phyloP scores from a whole-genome alignment of 2,113 vertebrate species.

The Cettia cetti region DNA sequence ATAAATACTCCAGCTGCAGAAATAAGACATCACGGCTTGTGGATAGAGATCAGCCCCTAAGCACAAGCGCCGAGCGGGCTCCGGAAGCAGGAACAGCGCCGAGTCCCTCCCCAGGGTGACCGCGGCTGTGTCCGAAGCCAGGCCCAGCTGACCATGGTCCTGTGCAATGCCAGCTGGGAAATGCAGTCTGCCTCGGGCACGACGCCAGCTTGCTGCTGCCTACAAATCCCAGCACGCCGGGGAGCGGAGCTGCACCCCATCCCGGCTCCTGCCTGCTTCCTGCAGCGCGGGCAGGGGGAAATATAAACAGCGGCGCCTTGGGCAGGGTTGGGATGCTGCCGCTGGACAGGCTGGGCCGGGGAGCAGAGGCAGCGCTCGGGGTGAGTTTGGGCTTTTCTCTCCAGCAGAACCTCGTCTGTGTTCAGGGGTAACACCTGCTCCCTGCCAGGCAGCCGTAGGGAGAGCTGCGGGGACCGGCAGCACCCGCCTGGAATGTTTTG shows the following conservation, averaged over 20 bases:
- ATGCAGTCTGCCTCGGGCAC: neutral
- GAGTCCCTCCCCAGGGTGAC: neutral
- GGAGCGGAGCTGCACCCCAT: neutral
- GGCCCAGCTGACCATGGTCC: rapidly evolving
- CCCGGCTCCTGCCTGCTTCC: neutral
- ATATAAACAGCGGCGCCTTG: neutral
- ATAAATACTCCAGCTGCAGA: neutral
- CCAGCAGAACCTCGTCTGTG: rapidly evolving
- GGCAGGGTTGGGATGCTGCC: neutral
- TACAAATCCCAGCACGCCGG: conserved; percentile 41
- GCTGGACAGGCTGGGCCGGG: neutral
- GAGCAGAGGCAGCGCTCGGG: neutral
- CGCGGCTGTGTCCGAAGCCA: rapidly evolving
- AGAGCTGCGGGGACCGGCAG: neutral
- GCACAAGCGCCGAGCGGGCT: neutral
- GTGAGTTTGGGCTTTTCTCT: conserved; percentile 6
- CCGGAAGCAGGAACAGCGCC: too few relatives aligned
- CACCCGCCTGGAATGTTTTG: neutral
- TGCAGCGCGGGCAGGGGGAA: neutral
- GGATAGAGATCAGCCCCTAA: rapidly evolving
- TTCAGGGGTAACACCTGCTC: neutral
- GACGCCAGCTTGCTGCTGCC: neutral
- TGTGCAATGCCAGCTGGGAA: neutral
- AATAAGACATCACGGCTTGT: neutral
- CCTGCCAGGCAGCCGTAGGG: neutral